Conservation (phyloP, 2,888 invertebrate species). For the Athrips mouffetella region DNA sequence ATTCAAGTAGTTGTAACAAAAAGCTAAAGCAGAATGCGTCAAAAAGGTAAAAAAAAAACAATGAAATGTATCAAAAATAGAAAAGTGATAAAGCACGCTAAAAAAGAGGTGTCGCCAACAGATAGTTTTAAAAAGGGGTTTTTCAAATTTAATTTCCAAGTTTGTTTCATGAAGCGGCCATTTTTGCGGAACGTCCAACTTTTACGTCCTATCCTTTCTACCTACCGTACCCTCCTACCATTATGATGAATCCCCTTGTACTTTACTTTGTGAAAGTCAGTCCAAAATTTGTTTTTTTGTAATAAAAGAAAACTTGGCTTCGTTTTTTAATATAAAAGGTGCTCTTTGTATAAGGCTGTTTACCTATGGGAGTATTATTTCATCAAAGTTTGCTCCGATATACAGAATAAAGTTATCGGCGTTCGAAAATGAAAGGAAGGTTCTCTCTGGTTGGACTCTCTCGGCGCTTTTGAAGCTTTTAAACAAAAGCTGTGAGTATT, state of each 20-base stretch:
- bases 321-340: constrained; percentile 9
- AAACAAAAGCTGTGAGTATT: background rate
- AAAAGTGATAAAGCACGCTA: too few species aligned
- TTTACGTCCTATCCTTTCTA: background rate
- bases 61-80: too few species aligned
- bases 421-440: background rate
- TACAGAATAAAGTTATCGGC: too few species aligned
- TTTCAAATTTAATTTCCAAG: too few species aligned
- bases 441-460: constrained; percentile 20
- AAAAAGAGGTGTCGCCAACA: too few species aligned
- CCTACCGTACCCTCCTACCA: too few species aligned
- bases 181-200: constrained; percentile 5
- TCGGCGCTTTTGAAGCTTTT: constrained; percentile 1
- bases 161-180: constrained; percentile 22
- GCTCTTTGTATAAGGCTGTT: constrained; percentile 8
- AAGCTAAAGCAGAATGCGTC: too few species aligned
- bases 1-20: too few species aligned
- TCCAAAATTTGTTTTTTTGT: constrained; percentile 23
- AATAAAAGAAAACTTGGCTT: constrained; percentile 17
- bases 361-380: constrained; percentile 4
- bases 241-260: constrained; percentile 6
- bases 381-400: background rate
- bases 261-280: constrained; percentile 12
- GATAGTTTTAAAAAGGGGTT: too few species aligned
- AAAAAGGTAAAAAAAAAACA: too few species aligned